Evolutionary conservation across 2,888 invertebrate species (phyloP), one percentile per base, ranked within the genome.

Genomic region (Andrena marginata): DNA sequence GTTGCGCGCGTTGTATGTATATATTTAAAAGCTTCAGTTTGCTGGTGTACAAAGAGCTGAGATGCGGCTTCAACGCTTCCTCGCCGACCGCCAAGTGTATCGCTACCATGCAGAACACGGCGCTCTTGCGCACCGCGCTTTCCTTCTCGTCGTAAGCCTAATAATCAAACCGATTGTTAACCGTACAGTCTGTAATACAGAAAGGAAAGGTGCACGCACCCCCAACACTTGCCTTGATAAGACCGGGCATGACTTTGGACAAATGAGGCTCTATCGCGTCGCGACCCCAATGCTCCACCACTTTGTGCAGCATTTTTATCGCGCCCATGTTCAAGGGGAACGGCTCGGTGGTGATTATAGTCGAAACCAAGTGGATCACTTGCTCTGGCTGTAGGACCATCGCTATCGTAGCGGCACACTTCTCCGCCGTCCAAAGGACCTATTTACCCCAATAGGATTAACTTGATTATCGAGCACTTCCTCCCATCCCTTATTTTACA

Each of bases 81-180:
- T 98, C 98, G 0, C 99, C 99, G 8, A 98, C 96, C 56, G 97
- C 97, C 92, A 97, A 96, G 91, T 99, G 98, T 90, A 99, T 96
- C 64, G 98, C 98, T 4, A 99, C 99, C 96, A 99, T 98, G 92
- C 99, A 99, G 95, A 99, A 99, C 23, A 99, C 98, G 13, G 98
- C 98, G 89, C 99, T 98, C 94, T 99, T 99, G 67, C 99, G 96
- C 33, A 99, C 98, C 86, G 98, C 97, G 73, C 98, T 98, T 94
- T 99, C 98, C 74, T 96, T 95, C 94, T 99, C 98, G 93, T 99
- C 99, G 74, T 99, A 98, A 85, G 98, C 96, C 97, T 98, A 95
- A 31, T 23, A n/a, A 13, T 10, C 13, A 54, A 29, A 7, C 0
- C 59, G 29, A 59, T 56, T 23, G n/a, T 60, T 56, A 62, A 42